Evolutionary conservation across 2,888 invertebrate species (phyloP), one percentile per base, ranked within the genome.

Genomic region (Protula sp.): DNA sequence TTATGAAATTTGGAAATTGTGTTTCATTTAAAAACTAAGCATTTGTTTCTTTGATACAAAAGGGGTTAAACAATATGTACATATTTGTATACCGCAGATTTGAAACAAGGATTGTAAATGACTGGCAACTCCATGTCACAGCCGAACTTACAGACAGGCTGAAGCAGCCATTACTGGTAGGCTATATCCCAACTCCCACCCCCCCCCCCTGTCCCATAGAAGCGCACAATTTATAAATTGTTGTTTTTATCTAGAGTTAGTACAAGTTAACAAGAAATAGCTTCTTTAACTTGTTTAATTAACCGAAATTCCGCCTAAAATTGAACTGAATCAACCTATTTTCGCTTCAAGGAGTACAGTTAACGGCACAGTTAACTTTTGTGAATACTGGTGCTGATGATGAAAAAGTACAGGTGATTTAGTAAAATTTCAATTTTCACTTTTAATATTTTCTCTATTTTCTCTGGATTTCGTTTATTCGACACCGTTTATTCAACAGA

Each of bases 121-220:
- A 74, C 38, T 80, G 80, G 80, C 71, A 74, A 67, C 68, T 63
- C 22, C 69, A 70, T 53, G 74, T 78, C 47, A 71, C 74, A 45
- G 67, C 75, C 2, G 77, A 78, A 52, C 64, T 80, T 26, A 75
- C 75, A 3, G 70, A 74, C 51, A 69, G 75, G 64, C 70, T 80
- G 3, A 79, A 79, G 59, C 74, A 78, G 53, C 75, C 80, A 29
- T 65, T 80, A 2, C 63, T 80, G 74, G 78, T 79, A 66, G 64
- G 71, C 64, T n/a, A 27, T 22, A 54, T 29, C 4, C 45, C 38
- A 3, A 9, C 14, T 26, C 38, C n/a, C 4, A 30, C 38, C 24
- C 4, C 31, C 4, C 4, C 28, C 5, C 19, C 29, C 22, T 9
- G 5, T 5, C 28, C 29, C 24, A 22, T 53, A 9, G 5, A 5